phyloP scores from a whole-genome alignment of 92 coral and sea anemone genomes.

The Bergia puertoricense region DNA sequence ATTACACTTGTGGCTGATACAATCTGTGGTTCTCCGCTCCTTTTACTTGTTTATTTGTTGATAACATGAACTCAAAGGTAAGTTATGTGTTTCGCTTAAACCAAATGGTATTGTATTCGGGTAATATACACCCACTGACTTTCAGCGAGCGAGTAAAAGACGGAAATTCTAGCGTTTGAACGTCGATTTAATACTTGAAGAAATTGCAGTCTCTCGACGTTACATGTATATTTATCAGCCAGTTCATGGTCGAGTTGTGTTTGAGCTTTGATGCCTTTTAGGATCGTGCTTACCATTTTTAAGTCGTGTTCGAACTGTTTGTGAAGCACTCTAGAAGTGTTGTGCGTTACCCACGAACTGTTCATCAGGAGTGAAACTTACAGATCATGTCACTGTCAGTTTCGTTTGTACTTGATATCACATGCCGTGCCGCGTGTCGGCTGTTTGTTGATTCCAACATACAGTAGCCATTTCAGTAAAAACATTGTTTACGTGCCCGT shows the following conservation, averaged over 20 bases:
- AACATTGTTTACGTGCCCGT: not conserved
- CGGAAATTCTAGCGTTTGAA: not conserved
- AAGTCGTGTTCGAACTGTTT: not conserved
- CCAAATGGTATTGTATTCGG: not conserved
- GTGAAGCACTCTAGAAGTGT: not conserved
- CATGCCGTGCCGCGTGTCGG: not conserved
- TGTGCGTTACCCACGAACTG: not conserved
- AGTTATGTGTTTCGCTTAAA: not conserved
- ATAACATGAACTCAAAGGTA: constrained; percentile 13
- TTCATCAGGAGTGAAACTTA: not conserved
- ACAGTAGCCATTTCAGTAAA: not conserved
- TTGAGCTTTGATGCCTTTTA: no score
- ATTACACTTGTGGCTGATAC: not conserved
- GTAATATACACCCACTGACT: not conserved
- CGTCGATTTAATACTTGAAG: not conserved
- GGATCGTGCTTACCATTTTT: not conserved
- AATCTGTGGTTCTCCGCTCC: not conserved
- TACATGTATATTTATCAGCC: not conserved
- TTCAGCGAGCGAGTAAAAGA: not conserved
- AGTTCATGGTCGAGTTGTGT: not conserved
- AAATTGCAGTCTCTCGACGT: not conserved
- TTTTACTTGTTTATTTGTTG: not conserved
- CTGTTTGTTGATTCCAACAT: not conserved
- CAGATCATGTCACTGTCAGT: not conserved
- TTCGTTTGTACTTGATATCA: not conserved